Evolutionary conservation across 2,797 vertebrate species (phyloP).

Genomic region (Pterois miles): DNA sequence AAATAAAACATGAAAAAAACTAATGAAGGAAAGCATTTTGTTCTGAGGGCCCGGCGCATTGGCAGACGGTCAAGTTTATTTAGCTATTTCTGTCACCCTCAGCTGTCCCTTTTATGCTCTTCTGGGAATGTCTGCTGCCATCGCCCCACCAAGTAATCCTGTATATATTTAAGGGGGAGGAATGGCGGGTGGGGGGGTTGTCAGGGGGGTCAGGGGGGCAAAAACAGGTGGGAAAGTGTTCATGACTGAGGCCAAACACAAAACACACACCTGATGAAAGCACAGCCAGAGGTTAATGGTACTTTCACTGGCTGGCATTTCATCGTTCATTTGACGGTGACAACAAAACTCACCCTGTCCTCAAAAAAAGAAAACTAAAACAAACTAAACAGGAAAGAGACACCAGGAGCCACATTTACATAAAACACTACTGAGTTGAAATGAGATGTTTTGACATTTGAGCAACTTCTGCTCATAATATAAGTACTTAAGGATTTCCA

Average conservation of each 20-base stretch:
- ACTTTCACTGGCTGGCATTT: slow-evolving; percentile 24
- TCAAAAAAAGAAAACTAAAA: not conserved
- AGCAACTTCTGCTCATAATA: not conserved
- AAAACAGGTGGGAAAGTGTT: slow-evolving; percentile 58
- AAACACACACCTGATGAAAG: slow-evolving; percentile 62
- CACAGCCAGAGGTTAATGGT: slow-evolving; percentile 37
- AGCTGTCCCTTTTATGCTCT: slow-evolving; percentile 77
- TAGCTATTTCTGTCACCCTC: slow-evolving; percentile 78
- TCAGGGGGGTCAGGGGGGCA: not conserved
- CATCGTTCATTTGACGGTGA: not conserved
- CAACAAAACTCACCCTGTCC: not conserved
- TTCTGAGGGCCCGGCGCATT: slow-evolving; percentile 1
- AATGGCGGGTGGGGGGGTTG: not conserved
- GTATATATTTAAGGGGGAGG: slow-evolving; percentile 44
- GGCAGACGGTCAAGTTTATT: slow-evolving; percentile 70
- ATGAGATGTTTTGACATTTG: not conserved
- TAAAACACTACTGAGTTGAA: not conserved
- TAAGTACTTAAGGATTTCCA: not conserved
- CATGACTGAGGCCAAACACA: slow-evolving; percentile 32
- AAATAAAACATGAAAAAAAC: slow-evolving; percentile 55
- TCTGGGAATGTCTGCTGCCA: slow-evolving; percentile 63
- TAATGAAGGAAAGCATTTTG: slow-evolving; percentile 34
- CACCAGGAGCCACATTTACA: not conserved
- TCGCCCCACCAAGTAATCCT: slow-evolving; percentile 62
- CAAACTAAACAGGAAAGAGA: not conserved